Evolutionary conservation across 2,888 invertebrate species (phyloP).

Genomic region (Bruchidius siliquastri): DNA sequence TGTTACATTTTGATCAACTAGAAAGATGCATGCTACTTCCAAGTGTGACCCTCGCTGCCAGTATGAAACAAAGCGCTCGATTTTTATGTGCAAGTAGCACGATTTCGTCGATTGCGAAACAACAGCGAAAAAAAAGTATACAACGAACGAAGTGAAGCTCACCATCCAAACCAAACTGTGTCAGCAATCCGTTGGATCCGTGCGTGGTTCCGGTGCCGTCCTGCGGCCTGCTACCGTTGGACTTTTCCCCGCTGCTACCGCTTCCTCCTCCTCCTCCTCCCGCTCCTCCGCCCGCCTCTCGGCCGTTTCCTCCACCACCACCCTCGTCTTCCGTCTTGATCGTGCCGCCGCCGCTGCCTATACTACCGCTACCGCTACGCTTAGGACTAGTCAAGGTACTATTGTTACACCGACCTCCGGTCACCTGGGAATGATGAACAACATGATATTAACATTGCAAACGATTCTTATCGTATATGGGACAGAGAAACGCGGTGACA

Average conservation of each 20-base stretch:
- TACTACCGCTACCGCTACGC: conserved; percentile 33
- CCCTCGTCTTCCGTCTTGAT: neutral
- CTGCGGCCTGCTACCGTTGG: neutral
- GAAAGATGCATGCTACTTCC: no score
- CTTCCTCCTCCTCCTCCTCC: neutral
- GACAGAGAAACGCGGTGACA: no score
- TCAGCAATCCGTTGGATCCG: conserved; percentile 40
- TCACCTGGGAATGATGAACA: conserved; percentile 19
- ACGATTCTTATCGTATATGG: no score
- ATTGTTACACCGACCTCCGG: neutral
- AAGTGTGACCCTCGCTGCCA: no score
- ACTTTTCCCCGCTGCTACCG: conserved; percentile 1
- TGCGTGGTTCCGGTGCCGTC: conserved; percentile 3
- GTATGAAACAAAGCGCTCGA: no score
- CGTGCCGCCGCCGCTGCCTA: neutral
- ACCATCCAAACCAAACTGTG: conserved; percentile 42
- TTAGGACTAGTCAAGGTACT: conserved; percentile 46
- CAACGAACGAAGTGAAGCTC: conserved; percentile 13
- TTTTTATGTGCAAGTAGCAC: no score
- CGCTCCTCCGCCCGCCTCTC: neutral
- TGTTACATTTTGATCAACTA: no score
- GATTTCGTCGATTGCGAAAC: no score
- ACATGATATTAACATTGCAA: no score
- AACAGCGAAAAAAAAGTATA: neutral
- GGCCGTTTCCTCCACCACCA: neutral